Evolutionary conservation across 2,888 invertebrate genomes (phyloP).

Genomic region (Didymodactylos carnosus): DNA sequence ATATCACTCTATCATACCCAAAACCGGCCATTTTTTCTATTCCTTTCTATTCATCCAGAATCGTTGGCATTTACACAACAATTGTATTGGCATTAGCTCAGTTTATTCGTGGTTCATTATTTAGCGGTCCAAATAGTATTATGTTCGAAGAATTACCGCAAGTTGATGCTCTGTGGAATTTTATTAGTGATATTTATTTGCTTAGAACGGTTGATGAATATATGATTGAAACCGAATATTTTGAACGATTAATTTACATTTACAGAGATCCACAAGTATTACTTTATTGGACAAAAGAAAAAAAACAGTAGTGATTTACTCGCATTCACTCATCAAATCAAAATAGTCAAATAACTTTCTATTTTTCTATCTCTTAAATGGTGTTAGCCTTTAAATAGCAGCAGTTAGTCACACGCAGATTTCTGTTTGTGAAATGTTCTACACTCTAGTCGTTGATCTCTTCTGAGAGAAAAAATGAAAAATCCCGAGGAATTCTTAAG

Average conservation of each 20-base stretch:
- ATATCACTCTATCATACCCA: too few species aligned
- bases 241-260: conserved; percentile 88
- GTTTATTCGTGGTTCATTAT: conserved; percentile 64
- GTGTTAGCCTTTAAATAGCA: too few species aligned
- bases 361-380: too few species aligned
- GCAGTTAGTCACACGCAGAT: too few species aligned
- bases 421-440: too few species aligned
- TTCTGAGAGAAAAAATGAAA: too few species aligned
- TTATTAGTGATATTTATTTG: conserved; percentile 43
- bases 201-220: conserved; percentile 82
- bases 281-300: conserved; percentile 7
- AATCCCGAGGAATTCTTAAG: too few species aligned
- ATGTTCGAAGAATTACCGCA: conserved; percentile 44
- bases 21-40: not conserved
- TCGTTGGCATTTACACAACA: conserved; percentile 83
- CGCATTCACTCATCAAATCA: too few species aligned
- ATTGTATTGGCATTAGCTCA: conserved; percentile 78
- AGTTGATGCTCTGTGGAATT: conserved; percentile 40
- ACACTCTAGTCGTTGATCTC: too few species aligned
- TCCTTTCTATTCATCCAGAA: conserved; percentile 62
- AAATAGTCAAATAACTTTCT: not conserved
- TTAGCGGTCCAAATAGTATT: conserved; percentile 62
- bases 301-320: too few species aligned
- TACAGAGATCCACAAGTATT: conserved; percentile 44
- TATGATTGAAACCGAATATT: conserved; percentile 79